phyloP scores from a whole-genome alignment of 1,140 invertebrate species.

The Phenacoccus solenopsis region DNA sequence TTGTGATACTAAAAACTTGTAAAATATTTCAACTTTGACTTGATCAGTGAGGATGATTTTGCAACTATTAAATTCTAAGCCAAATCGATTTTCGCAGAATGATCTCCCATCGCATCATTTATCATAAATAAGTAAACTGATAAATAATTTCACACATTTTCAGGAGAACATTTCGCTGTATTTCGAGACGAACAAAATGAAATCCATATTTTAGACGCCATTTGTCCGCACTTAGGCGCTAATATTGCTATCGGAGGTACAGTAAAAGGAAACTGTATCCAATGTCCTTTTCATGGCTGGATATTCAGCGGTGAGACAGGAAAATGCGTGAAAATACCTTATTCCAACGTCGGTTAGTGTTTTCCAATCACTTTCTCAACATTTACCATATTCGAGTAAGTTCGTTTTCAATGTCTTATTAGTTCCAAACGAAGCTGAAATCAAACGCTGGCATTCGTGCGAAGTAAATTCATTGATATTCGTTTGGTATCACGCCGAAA shows the following conservation, averaged over 20 bases:
- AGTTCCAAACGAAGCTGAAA: constrained; percentile 46
- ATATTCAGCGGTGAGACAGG: constrained; percentile 59
- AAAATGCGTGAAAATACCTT: constrained; percentile 24
- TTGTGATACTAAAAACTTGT: too few relatives aligned
- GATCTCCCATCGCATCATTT: too few relatives aligned
- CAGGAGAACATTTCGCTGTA: constrained; percentile 64
- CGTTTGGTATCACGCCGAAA: constrained; percentile 72
- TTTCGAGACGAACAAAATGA: constrained; percentile 48
- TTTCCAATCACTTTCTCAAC: too few relatives aligned
- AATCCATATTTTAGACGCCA: constrained; percentile 63
- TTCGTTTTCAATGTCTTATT: neutral
- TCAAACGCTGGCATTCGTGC: constrained; percentile 48
- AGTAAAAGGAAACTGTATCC: constrained; percentile 60
- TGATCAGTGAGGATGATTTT: neutral
- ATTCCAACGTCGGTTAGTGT: neutral
- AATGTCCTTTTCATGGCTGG: constrained; percentile 86
- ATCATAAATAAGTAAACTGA: too few relatives aligned
- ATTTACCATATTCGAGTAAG: neutral
- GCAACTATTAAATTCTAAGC: too few relatives aligned
- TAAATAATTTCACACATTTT: neutral
- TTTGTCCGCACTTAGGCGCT: constrained; percentile 80
- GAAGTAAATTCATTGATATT: constrained; percentile 65
- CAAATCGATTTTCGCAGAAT: too few relatives aligned
- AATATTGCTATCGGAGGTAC: constrained; percentile 64
- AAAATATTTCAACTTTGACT: too few relatives aligned